A percentile compares a stretch with the other conserved stretches of the same genome.
These are phyloP conservation scores for Blastomussa wellsi DNA, from an alignment of 92 coral and sea anemone species.

Conservation along the genomic window DNA sequence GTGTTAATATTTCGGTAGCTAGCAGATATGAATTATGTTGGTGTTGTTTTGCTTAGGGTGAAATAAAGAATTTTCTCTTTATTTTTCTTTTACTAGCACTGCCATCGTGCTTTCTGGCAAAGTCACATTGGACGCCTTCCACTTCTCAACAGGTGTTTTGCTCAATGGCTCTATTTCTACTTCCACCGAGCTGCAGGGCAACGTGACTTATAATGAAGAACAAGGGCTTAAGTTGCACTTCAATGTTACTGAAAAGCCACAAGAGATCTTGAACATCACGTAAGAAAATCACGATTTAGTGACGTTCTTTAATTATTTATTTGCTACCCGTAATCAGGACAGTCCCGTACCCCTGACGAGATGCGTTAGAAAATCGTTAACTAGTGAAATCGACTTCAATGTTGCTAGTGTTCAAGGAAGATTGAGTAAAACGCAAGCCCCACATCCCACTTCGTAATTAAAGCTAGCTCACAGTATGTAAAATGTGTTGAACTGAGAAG, in stretches of 20 bases:
- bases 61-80: not conserved
- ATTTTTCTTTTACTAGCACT: conserved; percentile 30
- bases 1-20: not conserved
- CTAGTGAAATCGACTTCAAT: not conserved
- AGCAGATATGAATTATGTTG: not conserved
- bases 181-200: conserved; percentile 66
- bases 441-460: not conserved
- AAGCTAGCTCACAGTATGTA: too few relatives aligned
- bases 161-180: conserved; percentile 58
- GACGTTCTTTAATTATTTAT: not conserved
- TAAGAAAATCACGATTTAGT: conserved; percentile 24
- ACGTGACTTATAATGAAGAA: conserved; percentile 57
- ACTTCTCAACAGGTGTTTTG: conserved; percentile 59
- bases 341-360: not conserved
- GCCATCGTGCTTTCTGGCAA: conserved; percentile 54
- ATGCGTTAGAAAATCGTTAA: not conserved
- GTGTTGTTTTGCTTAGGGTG: too few relatives aligned
- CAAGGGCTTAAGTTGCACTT: conserved; percentile 47
- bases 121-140: conserved; percentile 61
- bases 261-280: conserved; percentile 70
- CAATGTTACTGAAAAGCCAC: conserved; percentile 68
- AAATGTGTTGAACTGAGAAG: not conserved
- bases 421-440: not conserved
- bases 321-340: not conserved
- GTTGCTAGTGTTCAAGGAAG: not conserved